These are phyloP conservation scores for Spisula subtruncata DNA, from an alignment of 2,888 invertebrate genomes.

Conservation along the genomic window DNA sequence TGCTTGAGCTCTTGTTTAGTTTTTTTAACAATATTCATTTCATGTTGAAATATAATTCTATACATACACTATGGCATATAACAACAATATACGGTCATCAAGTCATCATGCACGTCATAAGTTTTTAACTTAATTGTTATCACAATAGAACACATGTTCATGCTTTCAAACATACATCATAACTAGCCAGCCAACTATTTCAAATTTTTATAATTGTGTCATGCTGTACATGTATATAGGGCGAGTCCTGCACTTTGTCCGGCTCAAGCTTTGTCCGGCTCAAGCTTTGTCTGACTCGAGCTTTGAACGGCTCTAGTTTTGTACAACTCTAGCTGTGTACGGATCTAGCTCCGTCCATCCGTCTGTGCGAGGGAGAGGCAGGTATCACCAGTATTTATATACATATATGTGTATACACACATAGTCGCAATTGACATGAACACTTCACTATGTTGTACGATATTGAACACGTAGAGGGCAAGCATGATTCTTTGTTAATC, in stretches of 20 bases:
- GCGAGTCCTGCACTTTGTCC: no score
- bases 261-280: no score
- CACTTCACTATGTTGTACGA: neutral
- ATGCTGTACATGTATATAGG: no score
- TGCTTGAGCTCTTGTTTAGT: conserved; percentile 8
- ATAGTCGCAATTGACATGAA: neutral
- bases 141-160: conserved; percentile 15
- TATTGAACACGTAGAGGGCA: conserved; percentile 33
- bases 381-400: neutral
- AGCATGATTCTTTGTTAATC: conserved; percentile 33
- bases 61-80: neutral
- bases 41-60: neutral
- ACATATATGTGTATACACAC: neutral
- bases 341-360: no score
- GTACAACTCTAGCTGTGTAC: no score
- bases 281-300: no score
- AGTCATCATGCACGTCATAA: neutral
- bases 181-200: neutral
- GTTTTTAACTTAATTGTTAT: conserved; percentile 3
- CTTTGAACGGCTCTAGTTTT: no score
- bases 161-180: neutral
- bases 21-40: neutral
- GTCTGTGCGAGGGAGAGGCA: no score
- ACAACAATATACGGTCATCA: neutral
- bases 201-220: neutral